These are phyloP conservation scores for Stegodyphus mimosarum DNA, from an alignment of 1,140 invertebrate species.

Conservation along the genomic window DNA sequence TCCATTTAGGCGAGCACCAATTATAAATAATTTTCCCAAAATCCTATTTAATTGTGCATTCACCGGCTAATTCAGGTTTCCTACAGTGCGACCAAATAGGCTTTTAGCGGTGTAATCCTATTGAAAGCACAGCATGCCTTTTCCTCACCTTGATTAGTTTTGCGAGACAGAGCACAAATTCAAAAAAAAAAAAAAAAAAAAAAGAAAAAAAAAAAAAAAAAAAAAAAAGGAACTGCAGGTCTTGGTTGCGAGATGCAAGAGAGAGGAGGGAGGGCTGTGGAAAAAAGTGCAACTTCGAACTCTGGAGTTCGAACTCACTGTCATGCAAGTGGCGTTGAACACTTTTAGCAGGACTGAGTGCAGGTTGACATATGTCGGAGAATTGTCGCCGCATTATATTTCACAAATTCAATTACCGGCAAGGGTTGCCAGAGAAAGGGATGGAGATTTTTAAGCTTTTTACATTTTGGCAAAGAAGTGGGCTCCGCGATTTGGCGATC, in stretches of 20 bases:
- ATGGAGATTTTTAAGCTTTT: not conserved
- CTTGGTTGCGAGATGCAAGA: not conserved
- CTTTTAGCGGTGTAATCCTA: conserved; percentile 52
- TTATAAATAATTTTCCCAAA: conserved; percentile 17
- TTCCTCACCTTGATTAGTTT: conserved; percentile 40
- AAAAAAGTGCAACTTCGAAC: not conserved
- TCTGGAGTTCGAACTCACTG: conserved; percentile 32
- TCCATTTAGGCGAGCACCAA: conserved; percentile 18
- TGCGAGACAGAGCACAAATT: not conserved
- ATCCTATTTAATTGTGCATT: conserved; percentile 37
- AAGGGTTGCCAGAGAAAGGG: conserved; percentile 12
- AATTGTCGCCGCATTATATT: conserved; percentile 55
- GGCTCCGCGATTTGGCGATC: not conserved
- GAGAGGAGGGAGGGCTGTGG: conserved; percentile 3
- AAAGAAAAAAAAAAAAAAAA: not conserved
- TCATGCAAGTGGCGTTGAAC: not conserved
- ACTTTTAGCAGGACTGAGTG: conserved; percentile 27
- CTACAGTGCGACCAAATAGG: conserved; percentile 7
- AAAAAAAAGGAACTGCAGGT: too few relatives aligned
- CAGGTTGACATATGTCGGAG: conserved; percentile 56
- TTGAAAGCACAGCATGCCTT: conserved; percentile 10
- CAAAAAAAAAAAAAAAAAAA: not conserved
- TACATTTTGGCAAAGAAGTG: not conserved
- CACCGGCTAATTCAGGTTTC: conserved; percentile 11
- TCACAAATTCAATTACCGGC: conserved; percentile 55